phyloP scores from a whole-genome alignment of 2,888 invertebrate species.

The Dolichomitus sp. region DNA sequence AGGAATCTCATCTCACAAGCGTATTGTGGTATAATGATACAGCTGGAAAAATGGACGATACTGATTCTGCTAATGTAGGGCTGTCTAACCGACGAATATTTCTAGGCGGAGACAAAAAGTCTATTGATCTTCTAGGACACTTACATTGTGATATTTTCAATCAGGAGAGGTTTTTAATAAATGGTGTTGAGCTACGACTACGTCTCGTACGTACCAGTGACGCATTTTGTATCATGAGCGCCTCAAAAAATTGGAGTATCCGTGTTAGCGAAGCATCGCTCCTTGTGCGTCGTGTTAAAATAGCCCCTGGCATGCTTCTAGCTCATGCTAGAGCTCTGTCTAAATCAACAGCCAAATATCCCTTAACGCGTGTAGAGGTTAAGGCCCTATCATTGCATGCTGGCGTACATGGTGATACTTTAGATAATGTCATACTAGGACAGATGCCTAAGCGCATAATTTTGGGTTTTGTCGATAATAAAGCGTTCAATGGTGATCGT shows the following conservation, averaged over 20 bases:
- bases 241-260: slow-evolving; percentile 59
- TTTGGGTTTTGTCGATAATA: slow-evolving; percentile 72
- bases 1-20: too few species aligned
- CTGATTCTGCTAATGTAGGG: too few species aligned
- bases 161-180: slow-evolving; percentile 61
- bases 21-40: slow-evolving; percentile 59
- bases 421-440: slow-evolving; percentile 76
- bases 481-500: slow-evolving; percentile 66
- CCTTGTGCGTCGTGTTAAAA: slow-evolving; percentile 69
- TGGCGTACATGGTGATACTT: slow-evolving; percentile 61
- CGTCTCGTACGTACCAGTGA: slow-evolving; percentile 20
- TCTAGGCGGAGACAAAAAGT: slow-evolving; percentile 23
- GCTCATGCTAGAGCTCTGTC: slow-evolving; percentile 65
- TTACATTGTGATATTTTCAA: slow-evolving; percentile 64
- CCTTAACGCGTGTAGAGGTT: slow-evolving; percentile 70
- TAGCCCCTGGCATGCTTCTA: slow-evolving; percentile 71
- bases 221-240: slow-evolving; percentile 57
- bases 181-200: slow-evolving; percentile 60
- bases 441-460: slow-evolving; percentile 76
- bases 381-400: slow-evolving; percentile 70
- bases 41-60: slow-evolving; percentile 29
- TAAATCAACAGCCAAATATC: slow-evolving; percentile 70
- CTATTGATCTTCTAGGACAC: slow-evolving; percentile 19
- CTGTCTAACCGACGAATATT: not conserved
- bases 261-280: slow-evolving; percentile 61